Base-by-base conservation (phyloP, 2,888 invertebrate species). In the Dyspetes luteomarginatus region DNA sequence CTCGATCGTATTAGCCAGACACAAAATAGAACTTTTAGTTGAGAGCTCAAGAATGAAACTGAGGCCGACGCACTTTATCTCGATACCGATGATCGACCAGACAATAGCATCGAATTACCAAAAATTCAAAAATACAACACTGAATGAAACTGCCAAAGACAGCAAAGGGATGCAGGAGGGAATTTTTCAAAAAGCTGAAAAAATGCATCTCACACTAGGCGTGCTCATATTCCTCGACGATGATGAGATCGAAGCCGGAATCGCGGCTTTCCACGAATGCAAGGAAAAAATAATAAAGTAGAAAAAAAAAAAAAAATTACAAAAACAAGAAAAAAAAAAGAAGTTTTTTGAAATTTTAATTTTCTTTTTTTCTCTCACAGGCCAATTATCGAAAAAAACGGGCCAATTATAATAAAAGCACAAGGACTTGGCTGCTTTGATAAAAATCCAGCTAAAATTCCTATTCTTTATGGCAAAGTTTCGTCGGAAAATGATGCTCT, bases 401-500 rank as follows among this genome's bases (percentile, higher is more conserved):
- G 93, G 65, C 94, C 94, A 0, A 90, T 96, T 41, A 93, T 92
- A 84, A 90, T 97, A 4, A 91, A 93, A 80, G 83, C 97, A 36
- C 93, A 94, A 89, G 98, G 98, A 1, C 89, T 98, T 19, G 97
- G 97, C 84, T 85, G 78, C 50, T 97, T 98, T 97, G 98, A 98
- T 90, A 98, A 98, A 92, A 98, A 99, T 92, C 97, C 98, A 0
- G 93, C 94, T 68, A 94, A 95, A 67, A 96, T 97, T 0, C 93
- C 95, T 89, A 95, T 99, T 15, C 91, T 99, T 1, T 99, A 97
- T 92, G 97, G 95, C 0, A 94, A 94, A 89, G 94, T 97, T 5
- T 83, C 89, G 41, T 86, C 92, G 58, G 87, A 89, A 15, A 89
- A 91, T 72, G 91, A 92, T 12, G 89, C 89, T 50, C 90, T 97